Conservation (phyloP, 2,797 vertebrate species). For the Okamejei kenojei region DNA sequence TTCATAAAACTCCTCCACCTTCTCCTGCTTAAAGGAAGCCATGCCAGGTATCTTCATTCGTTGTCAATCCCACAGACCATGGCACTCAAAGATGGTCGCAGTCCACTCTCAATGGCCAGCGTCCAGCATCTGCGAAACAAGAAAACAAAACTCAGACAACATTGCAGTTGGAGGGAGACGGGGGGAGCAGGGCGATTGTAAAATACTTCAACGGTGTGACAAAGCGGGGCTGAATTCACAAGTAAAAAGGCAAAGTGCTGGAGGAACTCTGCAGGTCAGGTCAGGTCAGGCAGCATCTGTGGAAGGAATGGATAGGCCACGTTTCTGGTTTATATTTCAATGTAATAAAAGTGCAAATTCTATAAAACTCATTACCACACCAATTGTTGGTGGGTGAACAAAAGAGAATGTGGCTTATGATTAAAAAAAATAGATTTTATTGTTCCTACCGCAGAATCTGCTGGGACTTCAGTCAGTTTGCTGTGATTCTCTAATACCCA, state of each 20-base stretch:
- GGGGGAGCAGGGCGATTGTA: neutral
- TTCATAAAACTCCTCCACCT: constrained; percentile 86
- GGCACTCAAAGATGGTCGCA: neutral
- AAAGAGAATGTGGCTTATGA: neutral
- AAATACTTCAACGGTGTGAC: neutral
- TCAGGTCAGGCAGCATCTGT: too few species aligned
- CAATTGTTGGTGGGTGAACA: neutral
- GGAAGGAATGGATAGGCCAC: too few species aligned
- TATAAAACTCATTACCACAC: neutral
- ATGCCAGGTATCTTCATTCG: constrained; percentile 79
- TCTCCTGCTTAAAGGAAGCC: constrained; percentile 90
- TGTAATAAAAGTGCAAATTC: neutral
- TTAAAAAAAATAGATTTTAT: neutral
- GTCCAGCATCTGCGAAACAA: neutral
- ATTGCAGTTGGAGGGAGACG: neutral
- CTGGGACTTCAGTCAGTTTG: neutral
- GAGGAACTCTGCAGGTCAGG: too few species aligned
- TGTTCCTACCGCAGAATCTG: neutral
- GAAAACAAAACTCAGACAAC: neutral
- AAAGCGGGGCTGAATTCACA: neutral
- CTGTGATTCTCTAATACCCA: too few species aligned
- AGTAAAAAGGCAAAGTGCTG: neutral
- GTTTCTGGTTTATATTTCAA: too few species aligned
- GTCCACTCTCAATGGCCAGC: neutral
- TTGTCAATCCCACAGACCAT: constrained; percentile 34